Evolutionary conservation across 2,888 invertebrate genomes (phyloP), one percentile per base, ranked within the genome.

Genomic region (Ochropacha duplaris): DNA sequence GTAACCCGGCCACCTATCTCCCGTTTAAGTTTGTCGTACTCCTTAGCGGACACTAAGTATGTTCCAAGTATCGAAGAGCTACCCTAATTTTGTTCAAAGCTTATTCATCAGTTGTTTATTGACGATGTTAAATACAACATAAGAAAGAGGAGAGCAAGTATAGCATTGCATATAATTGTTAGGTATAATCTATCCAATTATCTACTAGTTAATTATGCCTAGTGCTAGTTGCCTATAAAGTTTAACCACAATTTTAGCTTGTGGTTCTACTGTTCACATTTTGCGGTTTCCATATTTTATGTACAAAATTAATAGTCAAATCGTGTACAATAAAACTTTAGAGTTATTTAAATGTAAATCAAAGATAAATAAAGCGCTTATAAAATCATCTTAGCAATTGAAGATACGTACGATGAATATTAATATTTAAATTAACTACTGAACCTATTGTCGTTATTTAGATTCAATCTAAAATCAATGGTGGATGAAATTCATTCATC

Each of bases 401-500:
- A n/a, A n/a, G n/a, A n/a, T n/a, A n/a, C n/a, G n/a, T n/a, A n/a
- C n/a, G n/a, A n/a, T n/a, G n/a, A n/a, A n/a, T n/a, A n/a, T n/a
- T n/a, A n/a, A n/a, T n/a, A n/a, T n/a, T 26, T 26, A 36, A 31
- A 31, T 31, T 9, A 31, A 34, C 34, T 34, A n/a, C n/a, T n/a
- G n/a, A n/a, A 14, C 34, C n/a, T 39, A 39, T 36, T 3, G 36
- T 36, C n/a, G n/a, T 0, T n/a, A 36, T 14, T 14, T 2, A 4
- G 14, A 36, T 36, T 12, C 11, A 31, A 1, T n/a, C 14, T 5
- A 16, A 6, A 39, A 39, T 39, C 39, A 39, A 39, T 39, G 16
- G 16, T 6, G 16, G 39, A 16, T 39, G 39, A 16, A 14, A 16
- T 39, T 39, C 16, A 39, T 39, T 39, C 71, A n/a, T n/a, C n/a